Conservation (phyloP, 2,113 vertebrate species). For the Oxyruncus cristatus region DNA sequence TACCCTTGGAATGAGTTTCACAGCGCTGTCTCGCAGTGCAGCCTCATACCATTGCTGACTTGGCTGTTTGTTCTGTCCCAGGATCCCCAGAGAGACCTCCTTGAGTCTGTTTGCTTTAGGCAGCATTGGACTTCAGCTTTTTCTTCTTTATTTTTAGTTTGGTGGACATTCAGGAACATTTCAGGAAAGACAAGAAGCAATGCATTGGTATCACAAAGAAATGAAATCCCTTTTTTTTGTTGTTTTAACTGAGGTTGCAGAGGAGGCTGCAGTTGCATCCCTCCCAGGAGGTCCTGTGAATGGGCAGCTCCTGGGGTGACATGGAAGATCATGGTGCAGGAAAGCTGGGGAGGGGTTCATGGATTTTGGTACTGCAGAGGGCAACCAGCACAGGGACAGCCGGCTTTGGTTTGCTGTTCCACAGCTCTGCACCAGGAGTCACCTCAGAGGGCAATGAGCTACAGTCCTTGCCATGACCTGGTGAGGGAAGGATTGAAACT, state of each 20-base stretch:
- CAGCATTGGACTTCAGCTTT: not conserved
- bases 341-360: not conserved
- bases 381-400: fast-evolving
- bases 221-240: not conserved
- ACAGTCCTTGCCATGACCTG: not conserved
- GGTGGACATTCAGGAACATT: not conserved
- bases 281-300: not conserved
- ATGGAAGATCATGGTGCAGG: not conserved
- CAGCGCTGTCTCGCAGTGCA: fast-evolving
- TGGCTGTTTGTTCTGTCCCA: not conserved
- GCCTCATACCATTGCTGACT: not conserved
- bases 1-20: not conserved
- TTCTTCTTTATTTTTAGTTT: not conserved
- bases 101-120: not conserved
- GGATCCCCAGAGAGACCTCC: not conserved
- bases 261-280: not conserved
- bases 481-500: not conserved
- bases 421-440: fast-evolving
- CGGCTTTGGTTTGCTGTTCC: not conserved
- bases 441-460: fast-evolving
- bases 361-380: not conserved
- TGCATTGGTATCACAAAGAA: not conserved
- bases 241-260: not conserved
- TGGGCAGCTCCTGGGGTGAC: not conserved
- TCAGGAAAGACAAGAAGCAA: not conserved